phyloP scores from a whole-genome alignment of 2,888 invertebrate genomes.

The Philopedon plagiatum region DNA sequence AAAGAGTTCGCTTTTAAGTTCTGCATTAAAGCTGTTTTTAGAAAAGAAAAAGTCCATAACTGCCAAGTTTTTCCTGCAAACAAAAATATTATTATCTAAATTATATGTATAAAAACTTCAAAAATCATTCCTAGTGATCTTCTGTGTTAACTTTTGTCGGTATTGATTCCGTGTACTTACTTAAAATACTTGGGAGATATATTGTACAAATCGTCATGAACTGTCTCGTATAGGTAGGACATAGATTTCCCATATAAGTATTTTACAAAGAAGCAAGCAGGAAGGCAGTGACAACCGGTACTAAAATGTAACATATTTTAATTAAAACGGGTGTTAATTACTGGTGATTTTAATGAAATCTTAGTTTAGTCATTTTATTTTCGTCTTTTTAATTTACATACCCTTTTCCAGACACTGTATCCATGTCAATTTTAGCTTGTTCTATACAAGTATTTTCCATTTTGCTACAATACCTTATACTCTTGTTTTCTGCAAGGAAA shows the following conservation, averaged over 20 bases:
- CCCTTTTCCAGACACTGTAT: slow-evolving; percentile 43
- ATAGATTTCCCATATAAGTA: slow-evolving; percentile 70
- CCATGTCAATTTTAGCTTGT: slow-evolving; percentile 64
- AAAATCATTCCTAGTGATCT: too few relatives aligned
- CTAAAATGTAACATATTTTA: neutral
- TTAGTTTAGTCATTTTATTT: too few relatives aligned
- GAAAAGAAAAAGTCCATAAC: neutral
- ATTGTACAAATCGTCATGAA: slow-evolving; percentile 54
- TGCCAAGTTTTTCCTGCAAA: neutral
- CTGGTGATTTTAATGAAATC: too few relatives aligned
- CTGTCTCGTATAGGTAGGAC: slow-evolving; percentile 54
- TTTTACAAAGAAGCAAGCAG: slow-evolving; percentile 83
- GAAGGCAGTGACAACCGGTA: slow-evolving; percentile 74
- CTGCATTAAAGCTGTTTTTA: neutral
- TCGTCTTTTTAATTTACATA: too few relatives aligned
- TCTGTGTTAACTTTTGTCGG: too few relatives aligned
- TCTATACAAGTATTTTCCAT: slow-evolving; percentile 77
- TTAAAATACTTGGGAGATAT: slow-evolving; percentile 55
- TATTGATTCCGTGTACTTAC: slow-evolving; percentile 50
- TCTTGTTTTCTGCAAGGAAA: slow-evolving; percentile 79
- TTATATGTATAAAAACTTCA: too few relatives aligned
- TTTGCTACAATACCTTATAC: slow-evolving; percentile 80
- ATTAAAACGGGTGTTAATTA: too few relatives aligned
- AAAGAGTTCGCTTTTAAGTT: neutral
- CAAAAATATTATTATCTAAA: too few relatives aligned